Base-by-base conservation (phyloP, 2,888 invertebrate species). In the Netelia fuscicornis region DNA sequence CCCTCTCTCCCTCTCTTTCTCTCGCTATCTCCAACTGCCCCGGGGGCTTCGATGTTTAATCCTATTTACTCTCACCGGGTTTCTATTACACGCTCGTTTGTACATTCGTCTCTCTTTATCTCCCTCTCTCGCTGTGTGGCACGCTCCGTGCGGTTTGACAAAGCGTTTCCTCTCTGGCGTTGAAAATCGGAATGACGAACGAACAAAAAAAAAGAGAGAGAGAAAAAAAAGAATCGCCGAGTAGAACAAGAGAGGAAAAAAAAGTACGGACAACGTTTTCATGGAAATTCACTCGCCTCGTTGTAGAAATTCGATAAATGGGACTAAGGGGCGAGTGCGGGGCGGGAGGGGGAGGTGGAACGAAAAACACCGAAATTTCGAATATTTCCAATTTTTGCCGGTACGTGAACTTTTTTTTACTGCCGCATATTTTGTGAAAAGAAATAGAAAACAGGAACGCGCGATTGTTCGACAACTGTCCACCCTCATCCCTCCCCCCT, bases 1-100 rank as follows among this genome's bases (percentile, higher is more conserved):
- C 54, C 25, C 68, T 30, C 20, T 67, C 75, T 23, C 5, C 37
- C 76, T 74, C 71, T 81, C 81, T 70, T 56, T 56, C 37, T 80
- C 52, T 58, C 76, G 52, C 48, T 10, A 48, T 60, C 62, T 64
- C 48, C 37, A 17, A 37, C 60, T 48, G 64, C 75, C 75, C 78
- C 83, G 70, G 74, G 68, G 81, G 83, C 86, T 86, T 71, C 77
- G 72, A 86, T 83, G 83, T 83, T 87, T 86, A 87, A 87, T 87
- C 86, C 86, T 86, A 84, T 87, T 87, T 86, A 86, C 83, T 83
- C 80, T 79, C 76, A 76, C 83, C 72, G 64, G 76, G 81, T 84
- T 86, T 86, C 83, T 83, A 87, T 87, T 86, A 87, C 83, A 79
- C 78, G 83, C 70, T 86, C 71, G 77, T 86, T 86, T 86, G 75